phyloP scores from a whole-genome alignment of 35 echinoderm and acorn worm genomes.

The Heliocidaris tuberculata region DNA sequence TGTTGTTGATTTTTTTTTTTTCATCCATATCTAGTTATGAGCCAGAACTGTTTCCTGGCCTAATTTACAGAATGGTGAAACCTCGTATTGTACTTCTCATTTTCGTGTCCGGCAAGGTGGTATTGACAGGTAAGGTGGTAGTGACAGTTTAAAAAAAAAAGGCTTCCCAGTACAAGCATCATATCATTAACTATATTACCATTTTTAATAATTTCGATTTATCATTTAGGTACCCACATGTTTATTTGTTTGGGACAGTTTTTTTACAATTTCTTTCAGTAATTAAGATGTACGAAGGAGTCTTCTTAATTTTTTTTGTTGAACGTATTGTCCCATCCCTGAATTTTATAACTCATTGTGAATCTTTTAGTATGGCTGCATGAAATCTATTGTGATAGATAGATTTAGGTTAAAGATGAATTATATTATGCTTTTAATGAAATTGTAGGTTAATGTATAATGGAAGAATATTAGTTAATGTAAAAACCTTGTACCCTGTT shows the following conservation, averaged over 20 bases:
- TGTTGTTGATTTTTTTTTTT: background rate
- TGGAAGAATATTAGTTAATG: no score
- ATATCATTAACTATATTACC: background rate
- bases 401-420: no score
- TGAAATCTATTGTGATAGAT: no score
- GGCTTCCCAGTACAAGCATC: background rate
- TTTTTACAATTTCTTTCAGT: background rate
- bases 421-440: no score
- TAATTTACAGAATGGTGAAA: constrained; percentile 98
- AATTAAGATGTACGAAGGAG: no score
- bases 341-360: no score
- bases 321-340: no score
- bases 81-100: constrained; percentile 93
- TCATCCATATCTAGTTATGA: constrained; percentile 78
- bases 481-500: no score
- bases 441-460: no score
- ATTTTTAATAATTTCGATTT: background rate
- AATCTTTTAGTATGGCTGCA: no score
- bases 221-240: background rate
- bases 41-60: constrained; percentile 92
- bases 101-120: constrained; percentile 92
- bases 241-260: no score
- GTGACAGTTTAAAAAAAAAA: constrained; percentile 77
- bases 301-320: no score
- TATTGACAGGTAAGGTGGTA: constrained; percentile 96